Evolutionary conservation across 2,113 vertebrate species (phyloP), one percentile per base, ranked within the genome.

Genomic region (Xiphophorus maculatus): DNA sequence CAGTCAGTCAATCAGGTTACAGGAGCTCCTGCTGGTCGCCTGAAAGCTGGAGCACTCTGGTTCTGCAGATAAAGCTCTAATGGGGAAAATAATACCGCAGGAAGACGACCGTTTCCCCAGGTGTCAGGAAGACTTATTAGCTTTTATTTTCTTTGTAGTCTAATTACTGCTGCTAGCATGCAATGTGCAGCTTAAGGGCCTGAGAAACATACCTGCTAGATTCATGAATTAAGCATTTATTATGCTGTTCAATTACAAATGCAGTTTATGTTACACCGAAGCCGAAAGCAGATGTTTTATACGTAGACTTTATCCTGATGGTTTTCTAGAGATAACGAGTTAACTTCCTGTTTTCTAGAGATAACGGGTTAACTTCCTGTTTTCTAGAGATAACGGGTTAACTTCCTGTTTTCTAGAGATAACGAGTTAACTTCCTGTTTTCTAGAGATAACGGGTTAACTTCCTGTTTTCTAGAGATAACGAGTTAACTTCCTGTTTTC

Each of bases 1-100:
- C 80, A 83, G 78, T 35, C 86, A 89, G 71, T 51, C 84, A 83
- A 60, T 80, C 83, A 76, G 76, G 44, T 67, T 77, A 40, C 17
- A 37, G 77, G 79, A 84, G 73, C 85, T 80, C 83, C 87, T 51
- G 78, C 88, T 89, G 88, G 14, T 69, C 73, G 61, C 33, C 75
- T 84, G 73, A 79, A 72, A 76, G 86, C 84, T 42, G 0, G 1
- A 70, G 76, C 63, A 8, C 66, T 81, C 51, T 10, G 71, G 73
- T 79, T 72, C 75, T 87, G 83, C 70, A 75, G 63, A 87, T 6
- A 19, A 25, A 63, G 66, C 37, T 74, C 66, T 69, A 62, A 69
- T 63, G 58, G 77, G 0, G 79, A 76, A 74, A 82, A 73, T 35
- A 81, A 77, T 48, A 61, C 13, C 22, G 32, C 66, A 44, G 77